A percentile compares a stretch with the other conserved stretches of the same genome.
phyloP scores from a whole-genome alignment of 2,797 vertebrate species.

The Urocyon cinereoargenteus region DNA sequence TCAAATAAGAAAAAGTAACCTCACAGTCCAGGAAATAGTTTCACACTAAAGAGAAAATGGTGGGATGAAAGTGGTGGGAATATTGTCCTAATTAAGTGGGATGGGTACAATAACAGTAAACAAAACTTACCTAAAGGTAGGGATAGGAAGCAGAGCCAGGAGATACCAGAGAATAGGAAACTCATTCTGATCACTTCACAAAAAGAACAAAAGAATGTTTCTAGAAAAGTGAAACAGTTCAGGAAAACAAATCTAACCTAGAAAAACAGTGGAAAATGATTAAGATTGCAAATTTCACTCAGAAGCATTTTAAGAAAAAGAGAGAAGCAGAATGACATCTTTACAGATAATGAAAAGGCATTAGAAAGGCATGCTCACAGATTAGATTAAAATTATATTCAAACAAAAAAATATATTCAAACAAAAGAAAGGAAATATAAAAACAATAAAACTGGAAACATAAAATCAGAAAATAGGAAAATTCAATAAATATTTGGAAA shows the following conservation, averaged over 20 bases:
- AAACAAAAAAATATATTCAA: background rate
- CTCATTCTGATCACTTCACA: background rate
- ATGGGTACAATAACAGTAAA: background rate
- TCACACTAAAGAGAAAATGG: background rate
- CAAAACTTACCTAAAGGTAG: fast-evolving
- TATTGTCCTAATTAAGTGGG: background rate
- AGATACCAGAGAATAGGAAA: background rate
- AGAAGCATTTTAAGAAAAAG: background rate
- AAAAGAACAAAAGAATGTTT: background rate
- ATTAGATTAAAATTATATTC: background rate
- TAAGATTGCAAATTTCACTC: background rate
- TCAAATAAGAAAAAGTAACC: background rate
- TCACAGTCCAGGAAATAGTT: background rate
- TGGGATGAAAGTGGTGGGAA: background rate
- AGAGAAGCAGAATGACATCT: background rate
- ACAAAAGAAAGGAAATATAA: background rate
- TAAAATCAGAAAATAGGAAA: background rate
- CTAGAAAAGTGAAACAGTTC: background rate
- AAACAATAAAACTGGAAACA: background rate
- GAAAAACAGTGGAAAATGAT: background rate
- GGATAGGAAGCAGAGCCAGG: no score
- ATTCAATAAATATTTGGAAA: background rate
- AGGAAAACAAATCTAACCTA: background rate
- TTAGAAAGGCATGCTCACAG: background rate
- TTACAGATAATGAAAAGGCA: no score